Conservation (phyloP, 2,888 invertebrate species). For the Temnothorax ravouxi region DNA sequence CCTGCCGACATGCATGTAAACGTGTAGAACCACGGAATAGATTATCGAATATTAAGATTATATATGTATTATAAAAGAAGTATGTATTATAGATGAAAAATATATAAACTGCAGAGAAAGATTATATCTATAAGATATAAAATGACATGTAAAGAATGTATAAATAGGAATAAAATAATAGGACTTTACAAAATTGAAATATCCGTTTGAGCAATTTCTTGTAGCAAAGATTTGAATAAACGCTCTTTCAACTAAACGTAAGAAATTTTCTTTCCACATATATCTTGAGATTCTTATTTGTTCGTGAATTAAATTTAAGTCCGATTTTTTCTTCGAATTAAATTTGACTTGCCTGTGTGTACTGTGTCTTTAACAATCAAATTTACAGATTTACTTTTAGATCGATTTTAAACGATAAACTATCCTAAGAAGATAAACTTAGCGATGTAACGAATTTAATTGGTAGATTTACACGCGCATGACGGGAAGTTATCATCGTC, state of each 20-base stretch:
- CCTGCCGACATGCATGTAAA: conserved; percentile 33
- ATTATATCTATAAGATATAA: background rate
- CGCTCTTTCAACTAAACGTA: conserved; percentile 27
- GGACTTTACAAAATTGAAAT: background rate
- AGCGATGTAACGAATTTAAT: background rate
- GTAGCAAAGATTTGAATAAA: conserved; percentile 62
- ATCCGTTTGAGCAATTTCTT: background rate
- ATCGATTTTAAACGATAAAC: background rate
- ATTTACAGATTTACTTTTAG: too few species aligned
- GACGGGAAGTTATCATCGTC: background rate
- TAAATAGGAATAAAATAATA: conserved; percentile 15
- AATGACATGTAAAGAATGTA: background rate
- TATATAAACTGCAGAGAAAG: background rate
- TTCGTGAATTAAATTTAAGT: background rate
- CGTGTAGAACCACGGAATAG: background rate
- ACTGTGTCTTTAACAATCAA: background rate
- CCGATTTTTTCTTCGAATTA: background rate
- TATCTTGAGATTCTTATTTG: background rate
- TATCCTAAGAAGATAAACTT: background rate
- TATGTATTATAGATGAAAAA: background rate
- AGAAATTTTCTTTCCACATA: background rate
- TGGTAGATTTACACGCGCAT: background rate
- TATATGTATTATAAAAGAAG: background rate
- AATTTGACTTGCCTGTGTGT: background rate
- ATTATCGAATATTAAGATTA: conserved; percentile 4